These are phyloP conservation scores for Steinernema carpocapsae DNA, from an alignment of 2,888 invertebrate species.

Conservation along the genomic window DNA sequence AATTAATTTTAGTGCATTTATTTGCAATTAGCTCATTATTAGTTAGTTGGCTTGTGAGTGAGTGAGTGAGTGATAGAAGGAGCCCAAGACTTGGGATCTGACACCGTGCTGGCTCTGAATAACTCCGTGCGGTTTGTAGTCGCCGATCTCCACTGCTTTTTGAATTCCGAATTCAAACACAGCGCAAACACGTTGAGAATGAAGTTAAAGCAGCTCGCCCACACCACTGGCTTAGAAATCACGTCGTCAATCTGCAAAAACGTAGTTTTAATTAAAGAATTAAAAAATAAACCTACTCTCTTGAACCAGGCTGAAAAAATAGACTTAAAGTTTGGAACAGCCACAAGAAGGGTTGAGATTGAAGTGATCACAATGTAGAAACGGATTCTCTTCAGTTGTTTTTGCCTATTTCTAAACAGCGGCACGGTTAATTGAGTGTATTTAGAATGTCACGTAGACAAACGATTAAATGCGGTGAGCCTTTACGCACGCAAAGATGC, in stretches of 20 bases:
- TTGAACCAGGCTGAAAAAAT: neutral
- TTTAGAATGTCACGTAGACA: neutral
- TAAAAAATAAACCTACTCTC: neutral
- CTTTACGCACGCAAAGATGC: neutral
- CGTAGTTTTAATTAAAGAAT: neutral
- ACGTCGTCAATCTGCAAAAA: constrained; percentile 4
- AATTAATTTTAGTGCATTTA: no score
- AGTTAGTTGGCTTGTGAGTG: no score
- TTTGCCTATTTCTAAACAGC: neutral
- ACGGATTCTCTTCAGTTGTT: neutral
- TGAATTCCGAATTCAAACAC: constrained; percentile 23
- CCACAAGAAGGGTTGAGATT: constrained; percentile 1
- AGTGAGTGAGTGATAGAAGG: no score
- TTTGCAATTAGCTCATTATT: no score
- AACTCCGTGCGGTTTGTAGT: neutral
- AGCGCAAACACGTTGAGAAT: constrained; percentile 1
- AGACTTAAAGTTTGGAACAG: constrained; percentile 17
- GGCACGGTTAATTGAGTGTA: no score
- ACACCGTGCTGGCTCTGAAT: neutral
- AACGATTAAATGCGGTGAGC: neutral
- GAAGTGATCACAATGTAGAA: neutral
- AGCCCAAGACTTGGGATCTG: no score
- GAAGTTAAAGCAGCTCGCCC: constrained; percentile 7
- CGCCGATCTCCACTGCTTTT: neutral
- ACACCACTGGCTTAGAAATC: neutral